These are phyloP conservation scores for Stenurella melanura DNA, from an alignment of 2,888 invertebrate species.

Conservation along the genomic window DNA sequence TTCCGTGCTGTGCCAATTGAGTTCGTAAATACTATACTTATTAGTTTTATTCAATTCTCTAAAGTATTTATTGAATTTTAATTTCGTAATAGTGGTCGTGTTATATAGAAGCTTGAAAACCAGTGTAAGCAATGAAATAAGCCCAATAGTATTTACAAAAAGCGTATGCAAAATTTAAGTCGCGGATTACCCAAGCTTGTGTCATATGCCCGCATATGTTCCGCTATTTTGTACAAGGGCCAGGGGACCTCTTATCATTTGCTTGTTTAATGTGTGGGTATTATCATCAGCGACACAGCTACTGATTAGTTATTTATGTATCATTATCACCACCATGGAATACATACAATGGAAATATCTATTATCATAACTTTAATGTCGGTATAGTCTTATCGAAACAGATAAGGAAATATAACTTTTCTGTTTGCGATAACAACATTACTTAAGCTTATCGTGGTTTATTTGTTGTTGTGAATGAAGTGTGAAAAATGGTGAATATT, in stretches of 20 bases:
- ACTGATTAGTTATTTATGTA: constrained; percentile 67
- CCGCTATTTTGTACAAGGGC: constrained; percentile 27
- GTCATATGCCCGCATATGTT: constrained; percentile 27
- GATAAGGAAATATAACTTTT: constrained; percentile 54
- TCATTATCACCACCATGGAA: constrained; percentile 67
- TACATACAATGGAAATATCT: constrained; percentile 67
- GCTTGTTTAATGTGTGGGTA: constrained; percentile 62
- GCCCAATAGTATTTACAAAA: too few species aligned
- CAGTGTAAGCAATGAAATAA: too few species aligned
- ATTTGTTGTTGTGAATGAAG: constrained; percentile 11
- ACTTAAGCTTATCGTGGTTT: constrained; percentile 34
- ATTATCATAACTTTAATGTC: constrained; percentile 66
- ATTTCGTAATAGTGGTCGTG: too few species aligned
- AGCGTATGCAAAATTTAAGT: background rate
- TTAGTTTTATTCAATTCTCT: too few species aligned
- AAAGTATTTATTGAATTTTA: too few species aligned
- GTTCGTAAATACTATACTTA: too few species aligned
- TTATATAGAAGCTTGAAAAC: too few species aligned
- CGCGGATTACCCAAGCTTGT: background rate
- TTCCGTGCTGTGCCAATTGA: too few species aligned
- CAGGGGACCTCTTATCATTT: constrained; percentile 31
- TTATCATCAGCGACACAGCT: constrained; percentile 66
- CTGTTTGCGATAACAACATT: constrained; percentile 47
- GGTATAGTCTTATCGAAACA: constrained; percentile 57
- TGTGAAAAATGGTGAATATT: constrained; percentile 12